Evolutionary conservation across 2,797 vertebrate genomes (phyloP), one percentile per base, ranked within the genome.

Genomic region (Lophotriccus pileatus): DNA sequence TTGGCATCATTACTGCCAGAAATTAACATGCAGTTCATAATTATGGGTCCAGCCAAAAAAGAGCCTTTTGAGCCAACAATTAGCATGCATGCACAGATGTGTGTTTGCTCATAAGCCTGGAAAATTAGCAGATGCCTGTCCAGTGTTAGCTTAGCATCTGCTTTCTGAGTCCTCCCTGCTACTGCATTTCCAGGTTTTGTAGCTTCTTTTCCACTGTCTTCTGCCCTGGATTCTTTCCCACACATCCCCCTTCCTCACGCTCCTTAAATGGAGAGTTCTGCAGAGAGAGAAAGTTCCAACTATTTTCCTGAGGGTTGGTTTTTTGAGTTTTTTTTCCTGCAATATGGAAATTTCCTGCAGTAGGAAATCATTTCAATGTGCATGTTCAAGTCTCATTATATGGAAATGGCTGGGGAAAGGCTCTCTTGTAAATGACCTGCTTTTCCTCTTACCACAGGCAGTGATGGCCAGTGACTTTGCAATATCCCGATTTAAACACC

Each of bases 391-490:
- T 59, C 66, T 52, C 27, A 41, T 63, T 28, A 17, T 14, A 15
- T 2, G 46, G 46, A 46, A 46, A 14, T 46, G 14, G 0, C 0
- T 49, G 19, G 36, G 36, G 4, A 80, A 67, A 47, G n/a, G 10
- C 7, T 32, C 9, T 3, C 4, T 28, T 76, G 24, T 84, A 79
- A 87, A 67, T 39, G 14, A 11, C 73, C 5, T 12, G 50, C 14
- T 62, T 0, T 55, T 21, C 12, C 74, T 89, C 91, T 46, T 32
- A 73, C 91, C 88, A 20, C 97, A 99, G 99, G 99, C 99, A 3
- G 98, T 99, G 93, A 99, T 99, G 99, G 98, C 99, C 52, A 99
- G 99, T 60, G 99, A 99, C 96, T 99, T 99, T 64, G 98, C 99
- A 62, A 98, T 99, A 97, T 97, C 99, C 88, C 98, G 97, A 92